Base-by-base conservation (phyloP, 1,140 invertebrate genomes). In the Drosophila seguyi region DNA sequence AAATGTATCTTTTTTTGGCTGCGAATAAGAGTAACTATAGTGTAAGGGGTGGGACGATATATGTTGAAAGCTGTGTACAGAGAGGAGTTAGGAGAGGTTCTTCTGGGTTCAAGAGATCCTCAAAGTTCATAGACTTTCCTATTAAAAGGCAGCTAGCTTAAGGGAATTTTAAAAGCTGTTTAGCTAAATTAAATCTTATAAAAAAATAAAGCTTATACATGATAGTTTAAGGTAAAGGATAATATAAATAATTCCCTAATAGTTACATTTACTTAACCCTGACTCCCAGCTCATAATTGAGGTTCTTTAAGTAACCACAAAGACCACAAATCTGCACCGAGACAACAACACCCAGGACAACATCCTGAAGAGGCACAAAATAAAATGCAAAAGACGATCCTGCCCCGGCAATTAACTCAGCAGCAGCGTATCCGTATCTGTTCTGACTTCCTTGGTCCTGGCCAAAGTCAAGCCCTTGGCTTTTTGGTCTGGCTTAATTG, bases 401-500 rank as follows among this genome's bases (percentile, higher is more conserved):
- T 63, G 74, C 82, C 82, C 75, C 48, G 63, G 56, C 82, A 79
- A 85, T 85, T 86, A 85, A 79, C 63, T 80, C 56, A 31, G 25
- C 76, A 84, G 61, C 68, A 83, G 47, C 39, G 53, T 59, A 38
- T 66, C 50, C 34, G 48, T 34, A 3, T 31, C 27, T 20, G 29
- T 13, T 5, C 8, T 11, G 52, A 55, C 34, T 55, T 55, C 71
- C 71, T 50, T 67, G 34, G 22, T 71, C 62, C 42, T 74, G 22
- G 22, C 81, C 71, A 76, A 87, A 87, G 83, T 87, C 83, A 87
- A 83, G 60, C 83, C 71, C 75, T 76, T 45, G 60, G 36, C 61
- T 69, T 66, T 48, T 42, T 63, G 63, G 39, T 44, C 75, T 36
- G 74, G 81, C 81, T 90, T 90, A 90, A 90, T 90, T 90, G 85